Conservation (phyloP, 2,888 invertebrate species). For the Eledona agricola region DNA sequence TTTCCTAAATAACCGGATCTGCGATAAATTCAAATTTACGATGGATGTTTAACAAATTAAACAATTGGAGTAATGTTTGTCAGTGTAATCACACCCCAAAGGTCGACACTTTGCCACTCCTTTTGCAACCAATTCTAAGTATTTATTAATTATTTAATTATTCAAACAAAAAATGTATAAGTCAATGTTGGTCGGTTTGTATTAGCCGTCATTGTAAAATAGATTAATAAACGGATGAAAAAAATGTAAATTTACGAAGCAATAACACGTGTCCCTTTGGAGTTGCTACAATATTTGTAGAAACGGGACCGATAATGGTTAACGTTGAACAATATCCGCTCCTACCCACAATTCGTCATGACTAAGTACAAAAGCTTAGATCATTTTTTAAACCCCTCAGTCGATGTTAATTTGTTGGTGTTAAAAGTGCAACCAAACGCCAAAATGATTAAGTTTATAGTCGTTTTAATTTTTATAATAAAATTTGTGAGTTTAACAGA, state of each 20-base stretch:
- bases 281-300: conserved; percentile 31
- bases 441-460: conserved; percentile 22
- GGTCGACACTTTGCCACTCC: no score
- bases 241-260: conserved; percentile 3
- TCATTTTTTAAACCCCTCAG: conserved; percentile 32
- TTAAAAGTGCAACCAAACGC: conserved; percentile 2
- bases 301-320: conserved; percentile 39
- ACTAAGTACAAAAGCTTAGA: conserved; percentile 44
- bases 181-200: no score
- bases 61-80: no score
- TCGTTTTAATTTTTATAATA: conserved; percentile 4
- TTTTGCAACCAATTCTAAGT: no score
- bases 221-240: neutral
- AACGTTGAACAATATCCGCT: conserved; percentile 57
- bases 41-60: no score
- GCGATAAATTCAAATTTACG: no score
- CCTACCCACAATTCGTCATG: conserved; percentile 56
- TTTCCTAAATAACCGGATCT: no score
- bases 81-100: no score
- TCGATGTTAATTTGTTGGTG: conserved; percentile 8
- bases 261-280: conserved; percentile 28
- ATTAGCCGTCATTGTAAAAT: no score
- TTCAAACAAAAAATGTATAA: no score
- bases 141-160: no score
- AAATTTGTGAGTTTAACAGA: neutral